phyloP scores from a whole-genome alignment of 2,797 vertebrate genomes.

The Hypotaenidia philippensis region DNA sequence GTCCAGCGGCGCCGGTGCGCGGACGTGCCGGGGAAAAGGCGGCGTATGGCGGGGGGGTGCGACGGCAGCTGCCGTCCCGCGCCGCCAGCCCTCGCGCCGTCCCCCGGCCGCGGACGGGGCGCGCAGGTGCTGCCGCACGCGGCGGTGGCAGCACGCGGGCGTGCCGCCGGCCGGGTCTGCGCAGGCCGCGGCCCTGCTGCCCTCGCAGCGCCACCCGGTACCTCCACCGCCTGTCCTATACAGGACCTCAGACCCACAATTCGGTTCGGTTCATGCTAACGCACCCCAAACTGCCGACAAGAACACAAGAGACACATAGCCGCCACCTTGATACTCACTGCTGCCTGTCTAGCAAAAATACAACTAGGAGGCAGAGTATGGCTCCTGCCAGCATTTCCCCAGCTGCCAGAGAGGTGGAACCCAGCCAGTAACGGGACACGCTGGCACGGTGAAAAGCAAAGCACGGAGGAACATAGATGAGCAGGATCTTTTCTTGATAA shows the following conservation, averaged over 20 bases:
- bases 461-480: rapidly evolving
- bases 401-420: not conserved
- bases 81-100: no score
- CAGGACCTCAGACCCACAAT: no score
- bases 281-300: rapidly evolving
- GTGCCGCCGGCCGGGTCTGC: not conserved
- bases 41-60: not conserved
- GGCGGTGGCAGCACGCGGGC: no score
- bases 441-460: not conserved
- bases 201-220: rapidly evolving
- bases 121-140: not conserved
- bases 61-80: no score
- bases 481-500: not conserved
- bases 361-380: rapidly evolving
- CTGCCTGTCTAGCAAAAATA: not conserved
- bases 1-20: not conserved
- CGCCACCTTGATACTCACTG: not conserved
- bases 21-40: not conserved
- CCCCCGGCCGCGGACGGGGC: not conserved
- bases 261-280: no score
- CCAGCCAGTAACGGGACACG: not conserved
- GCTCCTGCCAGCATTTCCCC: not conserved
- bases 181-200: not conserved
- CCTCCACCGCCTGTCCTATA: no score
- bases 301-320: not conserved